Conservation (phyloP, 1,140 invertebrate genomes). For the Eumeta japonica region DNA sequence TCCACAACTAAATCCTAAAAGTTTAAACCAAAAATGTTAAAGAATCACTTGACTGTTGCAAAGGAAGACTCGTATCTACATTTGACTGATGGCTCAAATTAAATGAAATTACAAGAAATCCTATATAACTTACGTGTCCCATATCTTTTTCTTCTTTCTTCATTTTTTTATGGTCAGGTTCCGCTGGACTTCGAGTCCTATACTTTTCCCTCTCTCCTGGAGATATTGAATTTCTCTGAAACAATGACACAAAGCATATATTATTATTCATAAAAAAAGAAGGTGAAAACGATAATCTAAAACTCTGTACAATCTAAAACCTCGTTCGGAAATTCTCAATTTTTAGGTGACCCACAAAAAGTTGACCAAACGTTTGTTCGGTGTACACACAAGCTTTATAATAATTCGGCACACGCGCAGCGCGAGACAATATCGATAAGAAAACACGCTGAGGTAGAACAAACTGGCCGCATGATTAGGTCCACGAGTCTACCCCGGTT, state of each 20-base stretch:
- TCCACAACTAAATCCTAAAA: slow-evolving; percentile 90
- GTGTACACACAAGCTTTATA: no score
- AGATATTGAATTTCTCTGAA: slow-evolving; percentile 85
- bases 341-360: no score
- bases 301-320: no score
- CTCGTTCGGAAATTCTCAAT: no score
- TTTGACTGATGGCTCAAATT: no score
- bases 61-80: no score
- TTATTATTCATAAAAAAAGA: slow-evolving; percentile 5
- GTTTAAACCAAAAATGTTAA: no score
- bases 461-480: slow-evolving; percentile 58
- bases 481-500: slow-evolving; percentile 39
- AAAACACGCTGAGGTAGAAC: slow-evolving; percentile 57
- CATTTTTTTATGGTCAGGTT: slow-evolving; percentile 68
- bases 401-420: slow-evolving; percentile 51
- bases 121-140: slow-evolving; percentile 76
- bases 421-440: slow-evolving; percentile 56
- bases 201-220: slow-evolving; percentile 85
- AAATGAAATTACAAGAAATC: no score
- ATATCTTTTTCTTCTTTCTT: slow-evolving; percentile 80
- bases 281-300: no score
- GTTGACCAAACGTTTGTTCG: no score
- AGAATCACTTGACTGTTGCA: no score
- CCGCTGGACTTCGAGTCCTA: slow-evolving; percentile 70
- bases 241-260: slow-evolving; percentile 39